A percentile compares a stretch with the other conserved stretches of the same genome.
Evolutionary conservation across 2,797 vertebrate species (phyloP).

Genomic region (Cuculus canorus): DNA sequence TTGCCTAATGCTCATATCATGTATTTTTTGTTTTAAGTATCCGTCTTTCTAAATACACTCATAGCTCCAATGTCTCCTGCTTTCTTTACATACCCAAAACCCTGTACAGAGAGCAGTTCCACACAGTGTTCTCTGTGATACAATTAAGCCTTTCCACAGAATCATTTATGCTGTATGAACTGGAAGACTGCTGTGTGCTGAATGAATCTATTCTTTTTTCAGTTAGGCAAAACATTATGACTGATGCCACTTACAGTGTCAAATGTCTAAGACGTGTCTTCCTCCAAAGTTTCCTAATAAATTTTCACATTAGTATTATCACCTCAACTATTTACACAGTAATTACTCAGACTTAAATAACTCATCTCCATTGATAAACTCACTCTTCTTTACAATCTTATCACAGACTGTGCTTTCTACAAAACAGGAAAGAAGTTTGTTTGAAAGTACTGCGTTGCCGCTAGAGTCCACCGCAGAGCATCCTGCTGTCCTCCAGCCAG

Average conservation of each 20-base stretch:
- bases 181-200: not conserved
- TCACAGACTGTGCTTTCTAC: rapidly evolving
- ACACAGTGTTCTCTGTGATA: not conserved
- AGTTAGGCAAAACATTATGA: not conserved
- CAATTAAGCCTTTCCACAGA: not conserved
- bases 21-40: not conserved
- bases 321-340: not conserved
- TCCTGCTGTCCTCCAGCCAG: rapidly evolving
- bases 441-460: not conserved
- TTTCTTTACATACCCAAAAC: not conserved
- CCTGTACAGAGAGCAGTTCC: not conserved
- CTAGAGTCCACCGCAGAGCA: rapidly evolving
- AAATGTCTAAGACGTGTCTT: not conserved
- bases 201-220: not conserved
- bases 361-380: not conserved
- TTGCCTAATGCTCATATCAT: rapidly evolving
- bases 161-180: not conserved
- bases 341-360: not conserved
- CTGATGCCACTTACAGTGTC: not conserved
- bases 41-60: not conserved
- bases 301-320: not conserved
- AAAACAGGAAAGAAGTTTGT: not conserved
- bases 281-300: not conserved
- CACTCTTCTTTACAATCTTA: not conserved
- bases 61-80: not conserved